Base-by-base conservation (phyloP, 2,888 invertebrate species). In the Chymomyza procnemis region DNA sequence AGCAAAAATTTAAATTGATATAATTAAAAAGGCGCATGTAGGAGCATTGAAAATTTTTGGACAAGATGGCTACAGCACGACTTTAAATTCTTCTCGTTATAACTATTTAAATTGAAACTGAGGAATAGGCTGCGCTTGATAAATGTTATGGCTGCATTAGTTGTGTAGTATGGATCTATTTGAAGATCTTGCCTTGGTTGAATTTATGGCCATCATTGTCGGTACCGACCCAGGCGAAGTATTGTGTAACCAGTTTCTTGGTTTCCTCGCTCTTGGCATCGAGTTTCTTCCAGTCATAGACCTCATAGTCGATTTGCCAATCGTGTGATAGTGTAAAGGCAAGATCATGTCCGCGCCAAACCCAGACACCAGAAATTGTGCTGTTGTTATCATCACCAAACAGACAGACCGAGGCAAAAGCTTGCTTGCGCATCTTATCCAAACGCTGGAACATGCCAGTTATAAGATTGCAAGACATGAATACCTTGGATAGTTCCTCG, bases 161-260 rank as follows among this genome's bases (percentile, higher is more conserved):
- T 34, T 3, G 21, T n/a, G n/a, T n/a, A n/a, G n/a, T 46, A 46
- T 61, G 72, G 16, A n/a, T 66, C 89, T 94, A 99, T 93, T 99
- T 99, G 94, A 99, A 99, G 92, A 99, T 96, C 93, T 99, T 99
- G 92, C 99, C 99, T 93, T 99, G 97, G 93, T 98, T 98, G 93
- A 99, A 98, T 90, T 95, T 94, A 90, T 98, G 96, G 69, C 97
- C 99, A 61, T 93, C 91, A 90, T 95, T 96, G 91, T 99, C 97
- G 19, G 93, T 91, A 73, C 98, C 98, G 81, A 93, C 93, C 97
- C 97, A 98, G 54, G 96, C 93, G 92, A 99, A 95, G 92, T 98
- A 99, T 88, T 97, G 95, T 75, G 94, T 92, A 14, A 99, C 97
- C 66, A 97, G 90, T 80, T 95, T 93, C 93, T 97, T 98, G 64